Conservation (phyloP, 2,888 invertebrate genomes). For the Mellilla xanthometata region DNA sequence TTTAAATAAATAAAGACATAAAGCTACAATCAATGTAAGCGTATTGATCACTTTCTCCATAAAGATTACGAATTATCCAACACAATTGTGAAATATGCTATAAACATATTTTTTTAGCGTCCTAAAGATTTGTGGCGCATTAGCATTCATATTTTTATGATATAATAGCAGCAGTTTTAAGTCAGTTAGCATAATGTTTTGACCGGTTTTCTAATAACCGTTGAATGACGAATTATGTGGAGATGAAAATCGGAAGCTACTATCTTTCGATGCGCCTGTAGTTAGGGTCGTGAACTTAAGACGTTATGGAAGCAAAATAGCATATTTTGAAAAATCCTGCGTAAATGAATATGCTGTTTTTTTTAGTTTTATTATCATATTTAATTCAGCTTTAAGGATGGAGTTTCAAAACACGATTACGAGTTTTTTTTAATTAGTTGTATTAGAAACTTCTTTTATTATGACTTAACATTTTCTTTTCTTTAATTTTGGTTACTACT, state of each 20-base stretch:
- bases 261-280: not conserved
- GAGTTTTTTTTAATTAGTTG: no score
- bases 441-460: no score
- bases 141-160: conserved; percentile 21
- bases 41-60: conserved; percentile 35
- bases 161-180: conserved; percentile 14
- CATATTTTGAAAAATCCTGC: no score
- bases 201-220: conserved; percentile 11
- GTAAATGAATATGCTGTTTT: no score
- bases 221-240: conserved; percentile 5
- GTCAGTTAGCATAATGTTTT: conserved; percentile 8
- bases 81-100: conserved; percentile 33
- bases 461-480: no score
- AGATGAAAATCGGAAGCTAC: conserved; percentile 1
- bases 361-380: no score
- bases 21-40: conserved; percentile 12
- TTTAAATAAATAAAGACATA: conserved; percentile 8
- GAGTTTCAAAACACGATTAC: no score
- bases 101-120: conserved; percentile 14
- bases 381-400: no score
- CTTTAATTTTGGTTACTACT: no score
- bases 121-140: conserved; percentile 11
- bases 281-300: not conserved
- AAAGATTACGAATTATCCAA: conserved; percentile 27
- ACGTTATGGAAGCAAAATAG: no score